These are phyloP conservation scores for Machimus rusticus DNA, from an alignment of 2,888 invertebrate genomes.

Conservation along the genomic window DNA sequence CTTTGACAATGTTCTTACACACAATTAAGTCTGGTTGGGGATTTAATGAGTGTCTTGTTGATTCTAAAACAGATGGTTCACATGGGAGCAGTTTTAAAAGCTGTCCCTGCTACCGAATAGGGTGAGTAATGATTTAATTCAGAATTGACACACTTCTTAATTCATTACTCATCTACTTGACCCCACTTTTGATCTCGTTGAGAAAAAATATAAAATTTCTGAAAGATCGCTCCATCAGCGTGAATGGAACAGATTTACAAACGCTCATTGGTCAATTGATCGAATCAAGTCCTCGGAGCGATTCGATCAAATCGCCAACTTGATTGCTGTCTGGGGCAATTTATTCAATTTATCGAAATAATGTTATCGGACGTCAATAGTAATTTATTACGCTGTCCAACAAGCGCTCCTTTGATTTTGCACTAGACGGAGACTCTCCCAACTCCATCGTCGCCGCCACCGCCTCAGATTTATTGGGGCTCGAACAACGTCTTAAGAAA, in stretches of 20 bases:
- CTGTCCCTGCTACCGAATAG: neutral
- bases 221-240: neutral
- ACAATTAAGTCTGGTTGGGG: neutral
- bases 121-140: neutral
- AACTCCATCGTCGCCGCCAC: neutral
- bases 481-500: neutral
- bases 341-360: slow-evolving; percentile 42
- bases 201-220: neutral
- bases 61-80: neutral
- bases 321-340: slow-evolving; percentile 33
- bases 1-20: neutral
- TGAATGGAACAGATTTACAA: slow-evolving; percentile 15
- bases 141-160: neutral
- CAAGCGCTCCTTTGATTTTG: neutral
- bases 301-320: slow-evolving; percentile 23
- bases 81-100: neutral
- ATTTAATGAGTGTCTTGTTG: neutral
- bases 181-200: neutral
- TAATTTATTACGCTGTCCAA: slow-evolving; percentile 33
- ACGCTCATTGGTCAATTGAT: neutral
- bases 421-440: neutral
- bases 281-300: slow-evolving; percentile 8
- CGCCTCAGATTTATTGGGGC: neutral
- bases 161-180: neutral
- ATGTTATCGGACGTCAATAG: slow-evolving; percentile 31